Base-by-base conservation (phyloP, 2,113 vertebrate genomes). In the Gopherus evgoodei region DNA sequence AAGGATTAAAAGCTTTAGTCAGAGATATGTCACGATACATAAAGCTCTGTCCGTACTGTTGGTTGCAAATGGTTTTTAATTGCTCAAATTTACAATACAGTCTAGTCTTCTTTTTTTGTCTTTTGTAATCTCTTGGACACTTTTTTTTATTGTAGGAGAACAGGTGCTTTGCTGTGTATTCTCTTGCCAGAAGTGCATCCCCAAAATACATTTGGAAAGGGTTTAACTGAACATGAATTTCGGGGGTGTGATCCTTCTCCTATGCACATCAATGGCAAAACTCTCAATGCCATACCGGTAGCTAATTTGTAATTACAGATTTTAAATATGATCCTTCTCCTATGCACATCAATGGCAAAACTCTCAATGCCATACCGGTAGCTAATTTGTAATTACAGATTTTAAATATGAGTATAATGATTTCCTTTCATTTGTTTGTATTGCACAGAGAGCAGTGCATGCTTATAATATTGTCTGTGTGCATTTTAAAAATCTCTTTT, bases 51-150 rank as follows among this genome's bases (percentile, higher is more conserved):
- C 91, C 91, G 16, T 19, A 88, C 49, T 5, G 50, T 21, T 76
- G 59, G 57, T 87, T 96, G 47, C 8, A 92, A 94, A 87, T 76
- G 6, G 69, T 69, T 65, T 87, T 92, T 86, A 82, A 79, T 14
- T 87, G 29, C 19, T 86, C 4, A 95, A 81, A 53, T 69, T 1
- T 49, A 47, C 25, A 89, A 38, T 81, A 84, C 75, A 86, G 86
- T 80, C 22, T 7, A 56, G 8, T 35, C 29, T 81, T 13, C 17
- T 56, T 56, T 0, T 25, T 79, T 88, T 62, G 35, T 57, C 21
- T 89, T 50, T 4, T 50, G 38, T 79, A 93, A 65, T 69, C 0
- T 0, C 25, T 69, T n/a, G 35, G 17, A 42, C 2, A 1, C 13
- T 81, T 56, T 85, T 90, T 90, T 96, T 79, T 5, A 86, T 14